Evolutionary conservation across 2,888 invertebrate species (phyloP), one percentile per base, ranked within the genome.

Genomic region (Euzophera pinguis): DNA sequence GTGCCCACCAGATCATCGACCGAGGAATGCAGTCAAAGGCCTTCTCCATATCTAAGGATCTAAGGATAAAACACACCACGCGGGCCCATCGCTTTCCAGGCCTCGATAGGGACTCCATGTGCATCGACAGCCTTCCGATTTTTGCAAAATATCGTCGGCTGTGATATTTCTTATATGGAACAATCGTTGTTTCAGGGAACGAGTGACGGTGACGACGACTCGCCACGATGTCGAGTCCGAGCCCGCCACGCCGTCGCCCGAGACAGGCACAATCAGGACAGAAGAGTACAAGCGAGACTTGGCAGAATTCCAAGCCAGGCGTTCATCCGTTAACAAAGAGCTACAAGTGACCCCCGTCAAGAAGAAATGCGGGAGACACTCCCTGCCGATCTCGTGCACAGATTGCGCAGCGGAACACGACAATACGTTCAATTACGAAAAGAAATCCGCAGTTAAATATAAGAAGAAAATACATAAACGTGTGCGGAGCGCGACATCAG

Each of bases 271-370:
- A 32, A 85, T 89, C 48, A 83, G 90, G 57, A 90, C 90, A 10
- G 88, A 89, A 35, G 84, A 90, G 59, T 91, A 91, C 71, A 88
- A 88, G 63, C 73, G 84, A 22, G 90, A 85, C 62, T 70, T 90
- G 51, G 89, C 90, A 0, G 90, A 91, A 59, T 91, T 91, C 62
- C 85, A 89, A 70, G 90, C 90, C 8, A 75, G 91, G 52, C 69
- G 90, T 49, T 86, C 88, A 0, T 48, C 66, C 0, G 78, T 77
- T n/a, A 61, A 58, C 17, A 78, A 69, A 39, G 84, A 85, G 13
- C 61, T 71, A 0, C 73, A 67, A 42, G 73, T 73, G 14, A 81
- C 84, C 0, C 84, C 87, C 0, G 67, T 70, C 3, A 87, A 81
- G 63, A 84, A 83, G 58, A 84, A 81, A 81, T 85, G 85, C 62